Percentiles rank a stretch among this genome's conserved stretches.
These are phyloP conservation scores for Leptodactylus fuscus DNA, from an alignment of 2,113 vertebrate genomes.

Conservation along the genomic window DNA sequence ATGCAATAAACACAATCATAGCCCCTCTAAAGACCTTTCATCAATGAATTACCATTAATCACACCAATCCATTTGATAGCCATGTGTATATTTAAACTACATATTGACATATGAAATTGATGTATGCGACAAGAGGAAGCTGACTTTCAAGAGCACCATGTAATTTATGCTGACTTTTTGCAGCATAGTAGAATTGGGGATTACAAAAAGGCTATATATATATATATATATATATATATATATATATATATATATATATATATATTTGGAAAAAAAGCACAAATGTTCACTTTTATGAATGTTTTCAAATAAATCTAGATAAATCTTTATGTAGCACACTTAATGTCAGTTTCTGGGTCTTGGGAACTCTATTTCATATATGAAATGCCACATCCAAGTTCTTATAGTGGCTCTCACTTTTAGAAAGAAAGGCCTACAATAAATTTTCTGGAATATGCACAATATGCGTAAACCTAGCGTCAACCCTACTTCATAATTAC, in stretches of 20 bases:
- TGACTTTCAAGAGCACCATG: neutral
- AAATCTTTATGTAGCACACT: neutral
- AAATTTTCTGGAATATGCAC: too few species aligned
- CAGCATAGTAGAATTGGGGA: too few species aligned
- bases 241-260: too few species aligned
- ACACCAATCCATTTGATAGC: neutral
- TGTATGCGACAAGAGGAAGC: neutral
- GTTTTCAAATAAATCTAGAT: neutral
- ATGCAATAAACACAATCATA: neutral
- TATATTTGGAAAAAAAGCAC: too few species aligned
- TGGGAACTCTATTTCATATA: neutral
- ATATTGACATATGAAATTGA: slow-evolving; percentile 18
- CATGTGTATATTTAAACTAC: neutral
- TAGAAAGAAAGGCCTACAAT: too few species aligned
- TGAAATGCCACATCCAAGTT: too few species aligned
- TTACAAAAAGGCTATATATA: neutral
- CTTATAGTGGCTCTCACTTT: too few species aligned
- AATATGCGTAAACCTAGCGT: too few species aligned
- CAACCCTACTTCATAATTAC: too few species aligned
- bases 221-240: too few species aligned
- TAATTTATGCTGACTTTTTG: neutral
- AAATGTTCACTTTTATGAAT: too few species aligned
- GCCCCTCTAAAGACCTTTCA: too few species aligned
- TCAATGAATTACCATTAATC: neutral
- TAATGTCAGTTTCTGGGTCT: neutral